Base-by-base conservation (phyloP, 1,140 invertebrate species). In the Potamilus streckersoni region DNA sequence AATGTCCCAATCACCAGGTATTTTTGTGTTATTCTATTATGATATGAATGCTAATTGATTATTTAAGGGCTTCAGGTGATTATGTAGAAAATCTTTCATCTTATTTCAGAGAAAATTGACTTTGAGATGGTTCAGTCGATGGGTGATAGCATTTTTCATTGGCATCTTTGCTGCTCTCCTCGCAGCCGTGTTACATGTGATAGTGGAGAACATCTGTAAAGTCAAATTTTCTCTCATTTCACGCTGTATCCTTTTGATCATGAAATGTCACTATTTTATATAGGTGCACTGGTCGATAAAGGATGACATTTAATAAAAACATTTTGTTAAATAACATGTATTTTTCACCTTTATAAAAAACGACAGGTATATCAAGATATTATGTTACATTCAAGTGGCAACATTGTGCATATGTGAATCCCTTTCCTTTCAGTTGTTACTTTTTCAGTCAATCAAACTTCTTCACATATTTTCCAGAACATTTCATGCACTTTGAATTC, bases 121-220 rank as follows among this genome's bases (percentile, higher is more conserved):
- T 12, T 55, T 84, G 60, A 65, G 79, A 58, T 84, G 83, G 73
- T 60, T 90, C 58, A 82, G 83, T 58, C 92, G 96, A 89, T 99
- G 97, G 97, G 91, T 99, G 71, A 94, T 98, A 66, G 98, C 98
- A 85, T 92, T 98, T 76, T 89, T 97, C 56, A 98, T 98, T 86
- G 98, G 98, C 56, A 92, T 98, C 71, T 91, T 95, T 16, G 99
- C 97, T 23, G 98, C 96, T 0, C 86, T 97, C 0, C 94, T 98
- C 78, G 98, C 96, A 3, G 95, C 94, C 83, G 90, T 93, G 66
- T 95, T 99, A 82, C 95, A 98, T 88, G 95, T 98, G 74, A 92
- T 94, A 20, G 97, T 99, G 78, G 96, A 98, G 89, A 92, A 94
- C 87, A 92, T 98, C 76, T 95, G 96, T 3, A 89, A 92, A 79